Percentiles rank a stretch among this genome's conserved stretches.
Evolutionary conservation across 2,797 vertebrate genomes (phyloP).

Genomic region (Scleropages formosus): DNA sequence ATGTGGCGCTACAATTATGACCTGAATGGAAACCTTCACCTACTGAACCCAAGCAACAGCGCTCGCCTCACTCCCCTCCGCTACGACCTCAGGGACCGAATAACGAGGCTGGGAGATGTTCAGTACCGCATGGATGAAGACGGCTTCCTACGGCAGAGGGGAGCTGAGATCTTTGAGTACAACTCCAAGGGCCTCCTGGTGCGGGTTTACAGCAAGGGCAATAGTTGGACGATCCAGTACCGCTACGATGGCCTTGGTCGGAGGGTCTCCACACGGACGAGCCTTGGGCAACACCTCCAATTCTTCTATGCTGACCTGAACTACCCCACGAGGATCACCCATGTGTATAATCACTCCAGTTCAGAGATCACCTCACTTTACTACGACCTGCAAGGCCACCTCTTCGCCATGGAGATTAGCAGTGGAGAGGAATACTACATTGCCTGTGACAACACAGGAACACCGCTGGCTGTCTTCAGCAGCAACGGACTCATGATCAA

Average conservation of each 20-base stretch:
- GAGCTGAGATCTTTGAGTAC: constrained; percentile 93
- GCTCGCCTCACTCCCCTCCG: constrained; percentile 85
- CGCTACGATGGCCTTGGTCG: constrained; percentile 92
- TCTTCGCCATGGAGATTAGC: constrained; percentile 98
- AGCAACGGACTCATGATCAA: constrained; percentile 94
- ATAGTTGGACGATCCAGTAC: constrained; percentile 91
- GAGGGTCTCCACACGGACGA: constrained; percentile 89
- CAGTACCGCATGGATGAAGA: constrained; percentile 96
- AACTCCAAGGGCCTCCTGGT: constrained; percentile 94
- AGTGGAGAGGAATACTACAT: constrained; percentile 97
- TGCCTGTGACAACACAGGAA: constrained; percentile 93
- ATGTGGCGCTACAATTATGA: constrained; percentile 98
- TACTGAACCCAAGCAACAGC: constrained; percentile 88
- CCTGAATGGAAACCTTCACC: constrained; percentile 93
- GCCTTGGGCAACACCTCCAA: constrained; percentile 89
- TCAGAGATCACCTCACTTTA: constrained; percentile 97
- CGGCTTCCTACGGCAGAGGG: constrained; percentile 89
- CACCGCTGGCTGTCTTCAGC: constrained; percentile 91
- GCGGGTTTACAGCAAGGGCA: constrained; percentile 93
- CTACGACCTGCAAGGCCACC: constrained; percentile 95
- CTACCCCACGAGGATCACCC: constrained; percentile 90
- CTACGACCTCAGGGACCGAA: constrained; percentile 91
- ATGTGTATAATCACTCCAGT: constrained; percentile 96
- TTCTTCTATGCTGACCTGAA: constrained; percentile 96
- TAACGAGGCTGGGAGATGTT: constrained; percentile 92